Evolutionary conservation across 2,113 vertebrate species (phyloP).

Genomic region (Rhombomys opimus): DNA sequence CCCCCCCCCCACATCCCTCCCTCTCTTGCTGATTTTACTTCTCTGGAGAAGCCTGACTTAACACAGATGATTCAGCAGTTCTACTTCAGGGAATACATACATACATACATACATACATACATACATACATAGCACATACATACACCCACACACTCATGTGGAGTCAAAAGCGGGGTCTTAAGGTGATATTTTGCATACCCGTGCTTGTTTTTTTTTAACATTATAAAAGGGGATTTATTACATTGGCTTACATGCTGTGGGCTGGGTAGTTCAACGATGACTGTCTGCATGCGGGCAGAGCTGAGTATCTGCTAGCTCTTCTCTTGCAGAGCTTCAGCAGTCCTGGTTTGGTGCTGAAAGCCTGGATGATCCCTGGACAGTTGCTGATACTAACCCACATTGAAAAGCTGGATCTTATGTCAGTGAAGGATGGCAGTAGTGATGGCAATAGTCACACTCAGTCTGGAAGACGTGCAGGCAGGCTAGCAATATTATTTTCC

Average conservation of each 20-base stretch:
- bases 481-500: not conserved
- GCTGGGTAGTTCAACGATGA: not conserved
- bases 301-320: not conserved
- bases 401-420: not conserved
- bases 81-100: not conserved
- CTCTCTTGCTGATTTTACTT: not conserved
- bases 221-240: not conserved
- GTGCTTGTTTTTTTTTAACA: too few relatives aligned
- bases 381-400: not conserved
- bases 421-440: too few relatives aligned
- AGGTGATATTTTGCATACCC: not conserved
- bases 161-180: not conserved
- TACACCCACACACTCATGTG: too few relatives aligned
- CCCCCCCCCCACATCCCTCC: not conserved
- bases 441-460: not conserved
- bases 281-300: not conserved
- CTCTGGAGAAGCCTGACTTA: not conserved
- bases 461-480: not conserved
- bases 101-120: too few relatives aligned
- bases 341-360: too few relatives aligned
- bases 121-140: too few relatives aligned
- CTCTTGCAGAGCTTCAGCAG: not conserved
- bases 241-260: not conserved
- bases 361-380: not conserved
- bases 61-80: not conserved